A percentile compares a stretch with the other conserved stretches of the same genome.
Conservation (phyloP, 2,797 vertebrate genomes). For the Acestrorhynchus altus region DNA sequence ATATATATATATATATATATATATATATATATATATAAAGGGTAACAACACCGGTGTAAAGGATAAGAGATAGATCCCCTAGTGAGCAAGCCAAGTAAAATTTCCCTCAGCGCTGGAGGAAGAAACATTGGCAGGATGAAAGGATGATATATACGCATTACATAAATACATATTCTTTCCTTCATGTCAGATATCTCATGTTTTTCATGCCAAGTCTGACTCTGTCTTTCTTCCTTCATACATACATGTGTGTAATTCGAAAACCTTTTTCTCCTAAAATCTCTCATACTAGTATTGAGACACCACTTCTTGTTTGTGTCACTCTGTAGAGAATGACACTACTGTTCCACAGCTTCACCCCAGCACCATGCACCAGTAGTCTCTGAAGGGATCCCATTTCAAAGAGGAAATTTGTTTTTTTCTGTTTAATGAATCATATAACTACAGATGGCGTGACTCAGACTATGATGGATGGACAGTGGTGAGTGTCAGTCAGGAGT, state of each 20-base stretch:
- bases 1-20: too few relatives aligned
- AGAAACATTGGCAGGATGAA: too few relatives aligned
- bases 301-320: neutral
- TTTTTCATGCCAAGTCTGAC: neutral
- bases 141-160: too few relatives aligned
- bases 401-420: neutral
- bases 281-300: neutral
- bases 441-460: neutral
- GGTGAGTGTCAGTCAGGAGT: conserved; percentile 20
- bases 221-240: neutral
- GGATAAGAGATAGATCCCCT: too few relatives aligned
- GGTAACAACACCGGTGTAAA: too few relatives aligned
- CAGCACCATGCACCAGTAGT: neutral
- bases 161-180: too few relatives aligned
- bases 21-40: too few relatives aligned
- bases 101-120: too few relatives aligned
- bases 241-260: neutral
- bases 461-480: neutral
- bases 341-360: neutral
- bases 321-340: neutral
- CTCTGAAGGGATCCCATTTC: neutral
- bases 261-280: too few relatives aligned
- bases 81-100: too few relatives aligned
- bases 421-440: conserved; percentile 3
- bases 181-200: neutral